Conservation (phyloP, 2,888 invertebrate genomes). For the Marasmarcha lunaedactyla region DNA sequence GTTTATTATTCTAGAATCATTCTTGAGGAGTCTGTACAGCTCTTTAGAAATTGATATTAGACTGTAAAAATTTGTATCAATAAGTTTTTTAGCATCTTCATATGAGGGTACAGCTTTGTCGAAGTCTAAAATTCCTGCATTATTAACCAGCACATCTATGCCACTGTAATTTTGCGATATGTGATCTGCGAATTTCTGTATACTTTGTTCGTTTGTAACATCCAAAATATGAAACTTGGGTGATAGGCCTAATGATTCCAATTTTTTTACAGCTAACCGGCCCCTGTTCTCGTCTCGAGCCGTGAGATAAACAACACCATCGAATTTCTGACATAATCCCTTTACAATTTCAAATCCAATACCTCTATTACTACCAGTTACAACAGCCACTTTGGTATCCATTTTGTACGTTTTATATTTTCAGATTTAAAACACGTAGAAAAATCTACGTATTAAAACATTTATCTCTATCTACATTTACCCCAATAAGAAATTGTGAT, state of each 20-base stretch:
- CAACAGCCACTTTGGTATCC: constrained; percentile 65
- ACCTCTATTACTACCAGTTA: constrained; percentile 58
- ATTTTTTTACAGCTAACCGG: constrained; percentile 68
- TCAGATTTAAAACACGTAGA: constrained; percentile 29
- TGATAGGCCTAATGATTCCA: constrained; percentile 68
- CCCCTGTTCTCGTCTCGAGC: constrained; percentile 75
- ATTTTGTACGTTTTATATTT: constrained; percentile 40
- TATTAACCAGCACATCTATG: constrained; percentile 81
- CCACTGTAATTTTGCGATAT: constrained; percentile 74
- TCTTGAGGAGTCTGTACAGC: constrained; percentile 77
- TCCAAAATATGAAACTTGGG: constrained; percentile 79
- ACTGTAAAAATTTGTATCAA: constrained; percentile 78
- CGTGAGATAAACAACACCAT: constrained; percentile 80
- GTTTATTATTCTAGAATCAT: constrained; percentile 82
- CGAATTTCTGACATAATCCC: constrained; percentile 74
- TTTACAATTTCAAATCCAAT: constrained; percentile 63
- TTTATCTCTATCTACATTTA: constrained; percentile 19
- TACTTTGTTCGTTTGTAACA: constrained; percentile 73
- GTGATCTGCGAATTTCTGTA: constrained; percentile 69
- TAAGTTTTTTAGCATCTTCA: constrained; percentile 78
- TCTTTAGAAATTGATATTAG: constrained; percentile 74
- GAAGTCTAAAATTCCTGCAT: constrained; percentile 81
- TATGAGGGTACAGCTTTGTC: constrained; percentile 72
- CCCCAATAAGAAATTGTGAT: constrained; percentile 19
- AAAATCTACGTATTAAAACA: constrained; percentile 37